Base-by-base conservation (phyloP, 2,113 vertebrate species). In the Sebastes schlegelii region DNA sequence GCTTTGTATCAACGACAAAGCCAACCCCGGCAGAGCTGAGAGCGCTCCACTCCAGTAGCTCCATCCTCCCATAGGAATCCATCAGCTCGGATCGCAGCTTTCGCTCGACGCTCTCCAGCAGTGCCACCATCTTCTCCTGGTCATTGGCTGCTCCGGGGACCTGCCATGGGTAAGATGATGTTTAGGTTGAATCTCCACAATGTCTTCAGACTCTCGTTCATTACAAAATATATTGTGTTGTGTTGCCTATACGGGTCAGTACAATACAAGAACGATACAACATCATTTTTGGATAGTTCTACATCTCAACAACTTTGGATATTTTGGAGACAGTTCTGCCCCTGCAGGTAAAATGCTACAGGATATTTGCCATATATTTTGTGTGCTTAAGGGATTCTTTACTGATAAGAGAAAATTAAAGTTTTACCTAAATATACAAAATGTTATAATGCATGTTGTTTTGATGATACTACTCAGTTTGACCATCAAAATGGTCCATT, bases 1-100 rank as follows among this genome's bases (percentile, higher is more conserved):
- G 51, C 34, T 54, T 70, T 57, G 51, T 13, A 43, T 45, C 52
- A 58, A 40, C 14, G 14, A 40, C 65, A 65, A 48, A 48, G 51
- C 76, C 5, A n/a, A 80, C 78, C 69, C 69, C 69, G 0, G 16
- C 61, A 66, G 78, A 73, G 69, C 60, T 80, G 51, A 80, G 21
- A 4, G 69, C 8, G 1, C 40, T 46, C 48, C 16, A 6, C 34
- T 79, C 58, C 48, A 0, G 5, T 2, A 9, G 73, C 69, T 73
- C 1, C 69, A 80, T 80, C 61, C 51, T 65, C 4, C 1, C 51
- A 1, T 80, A 65, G 49, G 65, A 13, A 16, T 73, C 61, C 61
- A 0, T 14, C 51, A 80, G 78, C 69, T 72, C 65, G 0, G 42
- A 21, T 7, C 51, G 16, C 51, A 80, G 78, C 61, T 73, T 73